Base-by-base conservation (phyloP, 2,113 vertebrate species). In the Sapajus apella region DNA sequence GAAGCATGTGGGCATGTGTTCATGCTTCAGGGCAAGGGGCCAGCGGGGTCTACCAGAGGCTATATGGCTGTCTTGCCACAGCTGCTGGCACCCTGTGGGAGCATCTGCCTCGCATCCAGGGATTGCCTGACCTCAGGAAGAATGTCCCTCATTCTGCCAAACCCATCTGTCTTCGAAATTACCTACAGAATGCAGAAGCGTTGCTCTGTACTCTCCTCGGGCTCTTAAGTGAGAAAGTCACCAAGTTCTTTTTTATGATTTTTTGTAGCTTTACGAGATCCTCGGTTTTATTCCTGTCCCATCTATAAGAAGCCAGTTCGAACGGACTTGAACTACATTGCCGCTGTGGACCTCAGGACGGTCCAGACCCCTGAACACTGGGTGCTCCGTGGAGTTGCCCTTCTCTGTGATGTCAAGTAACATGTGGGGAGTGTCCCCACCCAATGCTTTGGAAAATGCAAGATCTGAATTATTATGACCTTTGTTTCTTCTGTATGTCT, bases 351-450 rank as follows among this genome's bases (percentile, higher is more conserved):
- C 87, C 99, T 99, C 76, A 99, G 98, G 98, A 99, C 99, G 0
- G 87, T 97, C 16, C 98, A 98, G 64, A 87, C 99, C n/a, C 99
- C 99, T 2, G 99, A 99, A 70, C 98, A 99, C 97, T 99, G 99
- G 99, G 99, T 99, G 94, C 98, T 99, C 3, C 99, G 99, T 21
- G 99, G 99, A 0, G 99, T 99, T 5, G 99, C 99, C 0, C 99
- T 99, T 85, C 98, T 99, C 47, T 99, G 99, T 98, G 99, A 99
- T 30, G 99, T 99, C 95, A 99, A 99, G 90, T 99, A 98, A 99
- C 2, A 9, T 47, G 1, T 50, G 70, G 56, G 25, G 17, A 25
- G 0, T 30, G 47, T 9, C 6, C 16, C 11, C 20, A 10, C 40
- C 23, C 11, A 27, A 1, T 17, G 7, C 35, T 47, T n/a, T 3